These are phyloP conservation scores for Drosophila azteca DNA, from an alignment of 1,140 invertebrate species.

Conservation along the genomic window DNA sequence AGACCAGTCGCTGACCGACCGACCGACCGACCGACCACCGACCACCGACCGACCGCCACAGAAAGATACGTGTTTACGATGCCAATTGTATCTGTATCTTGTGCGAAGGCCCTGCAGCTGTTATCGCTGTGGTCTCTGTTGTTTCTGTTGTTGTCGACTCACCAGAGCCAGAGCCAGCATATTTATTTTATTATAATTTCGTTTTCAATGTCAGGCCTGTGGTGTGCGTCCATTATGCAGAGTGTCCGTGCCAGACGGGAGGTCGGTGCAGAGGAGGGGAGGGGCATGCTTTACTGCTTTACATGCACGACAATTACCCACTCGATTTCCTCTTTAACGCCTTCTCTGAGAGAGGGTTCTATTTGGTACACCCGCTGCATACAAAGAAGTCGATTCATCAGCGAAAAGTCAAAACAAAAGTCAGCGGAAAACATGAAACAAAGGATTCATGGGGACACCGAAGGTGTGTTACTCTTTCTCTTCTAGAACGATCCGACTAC, in stretches of 20 bases:
- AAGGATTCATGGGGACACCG: no score
- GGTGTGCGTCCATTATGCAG: conserved; percentile 69
- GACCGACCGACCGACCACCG: no score
- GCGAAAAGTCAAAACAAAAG: conserved; percentile 2
- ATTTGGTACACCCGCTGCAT: conserved; percentile 34
- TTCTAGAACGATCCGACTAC: neutral
- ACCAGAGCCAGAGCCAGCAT: conserved; percentile 10
- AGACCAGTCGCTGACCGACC: no score
- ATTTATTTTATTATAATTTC: conserved; percentile 33
- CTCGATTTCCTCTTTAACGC: conserved; percentile 64
- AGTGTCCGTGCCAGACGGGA: conserved; percentile 30
- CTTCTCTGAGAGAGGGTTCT: conserved; percentile 41
- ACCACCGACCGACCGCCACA: no score
- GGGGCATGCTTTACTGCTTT: conserved; percentile 27
- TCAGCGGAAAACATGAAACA: neutral
- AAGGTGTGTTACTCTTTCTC: no score
- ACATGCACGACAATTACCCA: conserved; percentile 61
- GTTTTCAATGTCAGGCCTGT: conserved; percentile 70
- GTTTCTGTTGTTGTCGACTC: neutral
- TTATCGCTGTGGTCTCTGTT: conserved; percentile 34
- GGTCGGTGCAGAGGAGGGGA: neutral
- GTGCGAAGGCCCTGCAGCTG: conserved; percentile 57
- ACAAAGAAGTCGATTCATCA: conserved; percentile 42
- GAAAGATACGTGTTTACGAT: conserved; percentile 20
- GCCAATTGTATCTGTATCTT: conserved; percentile 45